Percentiles rank a stretch among this genome's conserved stretches.
Conservation (phyloP, 30 jellyfish, hydroid and myxozoan species). For the Hydractinia echinata region DNA sequence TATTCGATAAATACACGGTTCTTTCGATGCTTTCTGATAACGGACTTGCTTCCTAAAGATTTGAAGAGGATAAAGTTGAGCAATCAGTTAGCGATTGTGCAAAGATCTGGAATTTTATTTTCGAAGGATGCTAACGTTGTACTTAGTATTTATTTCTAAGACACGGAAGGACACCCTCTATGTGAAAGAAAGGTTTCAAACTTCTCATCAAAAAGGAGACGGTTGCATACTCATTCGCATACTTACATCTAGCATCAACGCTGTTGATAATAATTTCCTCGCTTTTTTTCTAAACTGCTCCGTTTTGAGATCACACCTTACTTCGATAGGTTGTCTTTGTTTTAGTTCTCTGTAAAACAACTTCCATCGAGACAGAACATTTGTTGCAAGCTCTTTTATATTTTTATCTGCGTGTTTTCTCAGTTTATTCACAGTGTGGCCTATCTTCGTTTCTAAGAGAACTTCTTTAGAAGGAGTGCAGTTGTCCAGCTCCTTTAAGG, state of each 20-base stretch:
- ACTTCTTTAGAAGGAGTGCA: slow-evolving; percentile 81
- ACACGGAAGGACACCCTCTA: too few relatives aligned
- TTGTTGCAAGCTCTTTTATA: slow-evolving; percentile 55
- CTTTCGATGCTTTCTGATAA: slow-evolving; percentile 34
- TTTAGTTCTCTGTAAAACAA: slow-evolving; percentile 56
- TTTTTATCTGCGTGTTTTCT: slow-evolving; percentile 51
- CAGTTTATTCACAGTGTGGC: slow-evolving; percentile 65
- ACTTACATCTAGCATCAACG: slow-evolving; percentile 43
- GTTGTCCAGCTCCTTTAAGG: slow-evolving; percentile 50
- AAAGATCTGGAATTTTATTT: too few relatives aligned
- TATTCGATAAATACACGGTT: slow-evolving; percentile 19
- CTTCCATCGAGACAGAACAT: slow-evolving; percentile 65
- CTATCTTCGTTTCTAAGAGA: slow-evolving; percentile 64
- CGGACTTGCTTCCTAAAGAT: not conserved
- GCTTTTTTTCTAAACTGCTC: slow-evolving; percentile 68
- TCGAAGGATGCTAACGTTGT: too few relatives aligned
- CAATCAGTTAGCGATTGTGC: not conserved
- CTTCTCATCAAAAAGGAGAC: too few relatives aligned
- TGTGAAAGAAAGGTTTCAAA: too few relatives aligned
- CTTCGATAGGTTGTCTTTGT: slow-evolving; percentile 65
- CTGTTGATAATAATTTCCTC: slow-evolving; percentile 50
- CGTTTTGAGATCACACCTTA: slow-evolving; percentile 69
- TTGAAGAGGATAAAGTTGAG: not conserved
- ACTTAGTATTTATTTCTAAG: too few relatives aligned
- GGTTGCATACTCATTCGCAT: too few relatives aligned